Evolutionary conservation across 2,113 vertebrate species (phyloP).

Genomic region (Candoia aspera): DNA sequence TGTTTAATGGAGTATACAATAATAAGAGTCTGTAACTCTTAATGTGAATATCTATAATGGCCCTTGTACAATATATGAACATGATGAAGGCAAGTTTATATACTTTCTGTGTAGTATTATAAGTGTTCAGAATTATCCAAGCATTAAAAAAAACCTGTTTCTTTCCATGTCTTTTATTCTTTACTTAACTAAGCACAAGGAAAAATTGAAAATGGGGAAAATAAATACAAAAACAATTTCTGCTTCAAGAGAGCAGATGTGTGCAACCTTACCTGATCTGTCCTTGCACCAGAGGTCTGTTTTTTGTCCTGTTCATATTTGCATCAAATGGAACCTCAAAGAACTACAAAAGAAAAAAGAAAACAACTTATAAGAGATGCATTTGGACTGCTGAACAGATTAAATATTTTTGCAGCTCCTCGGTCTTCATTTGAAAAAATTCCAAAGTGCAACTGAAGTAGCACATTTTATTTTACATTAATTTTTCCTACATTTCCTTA

Average conservation of each 20-base stretch:
- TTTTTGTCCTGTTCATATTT: slow-evolving; percentile 99
- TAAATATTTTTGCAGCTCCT: slow-evolving; percentile 47
- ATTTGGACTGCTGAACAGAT: slow-evolving; percentile 37
- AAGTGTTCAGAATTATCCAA: background rate
- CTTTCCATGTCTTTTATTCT: slow-evolving; percentile 17
- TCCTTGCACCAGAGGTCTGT: slow-evolving; percentile 93
- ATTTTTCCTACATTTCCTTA: slow-evolving; percentile 53
- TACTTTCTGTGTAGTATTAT: background rate
- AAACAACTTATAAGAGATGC: slow-evolving; percentile 54
- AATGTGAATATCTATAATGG: background rate
- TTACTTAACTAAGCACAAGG: background rate
- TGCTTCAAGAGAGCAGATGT: slow-evolving; percentile 33
- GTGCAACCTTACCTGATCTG: slow-evolving; percentile 89
- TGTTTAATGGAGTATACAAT: background rate
- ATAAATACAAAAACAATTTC: slow-evolving; percentile 39
- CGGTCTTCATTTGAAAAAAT: slow-evolving; percentile 39
- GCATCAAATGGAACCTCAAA: slow-evolving; percentile 98
- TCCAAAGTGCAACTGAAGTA: background rate
- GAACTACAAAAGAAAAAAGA: slow-evolving; percentile 81
- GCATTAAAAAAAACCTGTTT: slow-evolving; percentile 10
- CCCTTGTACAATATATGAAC: slow-evolving; percentile 3
- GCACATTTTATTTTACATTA: slow-evolving; percentile 34
- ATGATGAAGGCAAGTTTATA: slow-evolving; percentile 16
- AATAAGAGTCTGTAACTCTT: slow-evolving; percentile 20
- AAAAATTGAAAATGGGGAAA: slow-evolving; percentile 17